A percentile compares a stretch with the other conserved stretches of the same genome.
These are phyloP conservation scores for Drosophila colorata DNA, from an alignment of 2,888 invertebrate genomes.

Conservation along the genomic window DNA sequence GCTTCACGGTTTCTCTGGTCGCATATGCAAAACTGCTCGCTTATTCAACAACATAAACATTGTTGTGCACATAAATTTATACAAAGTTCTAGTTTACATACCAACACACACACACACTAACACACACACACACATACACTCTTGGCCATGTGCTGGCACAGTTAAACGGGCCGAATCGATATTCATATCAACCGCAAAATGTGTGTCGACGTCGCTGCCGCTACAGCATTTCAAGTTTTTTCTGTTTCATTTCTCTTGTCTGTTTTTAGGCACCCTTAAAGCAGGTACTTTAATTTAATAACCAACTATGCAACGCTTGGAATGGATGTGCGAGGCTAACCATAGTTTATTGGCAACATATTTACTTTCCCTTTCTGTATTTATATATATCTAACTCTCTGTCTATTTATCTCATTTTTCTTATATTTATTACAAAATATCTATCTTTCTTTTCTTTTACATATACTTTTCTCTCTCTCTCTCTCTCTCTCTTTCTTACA, in stretches of 20 bases:
- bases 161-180: constrained; percentile 74
- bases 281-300: neutral
- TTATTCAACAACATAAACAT: constrained; percentile 81
- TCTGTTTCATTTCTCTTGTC: constrained; percentile 10
- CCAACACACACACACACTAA: constrained; percentile 22
- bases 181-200: constrained; percentile 80
- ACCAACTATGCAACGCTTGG: neutral
- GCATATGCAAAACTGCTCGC: constrained; percentile 78
- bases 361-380: too few species aligned
- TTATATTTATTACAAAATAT: too few species aligned
- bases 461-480: neutral
- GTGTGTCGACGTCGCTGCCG: constrained; percentile 61
- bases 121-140: constrained; percentile 15
- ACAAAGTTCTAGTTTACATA: constrained; percentile 79
- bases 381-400: too few species aligned
- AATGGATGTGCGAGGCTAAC: too few species aligned
- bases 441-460: too few species aligned
- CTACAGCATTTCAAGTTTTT: constrained; percentile 32
- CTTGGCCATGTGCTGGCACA: constrained; percentile 51
- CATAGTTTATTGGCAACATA: too few species aligned
- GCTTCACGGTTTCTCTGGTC: constrained; percentile 56
- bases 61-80: constrained; percentile 80
- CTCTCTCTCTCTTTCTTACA: too few species aligned
- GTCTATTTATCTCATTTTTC: too few species aligned
- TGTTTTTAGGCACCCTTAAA: constrained; percentile 12